These are phyloP conservation scores for Phragmatobia fuliginosa DNA, from an alignment of 2,888 invertebrate genomes.

Conservation along the genomic window DNA sequence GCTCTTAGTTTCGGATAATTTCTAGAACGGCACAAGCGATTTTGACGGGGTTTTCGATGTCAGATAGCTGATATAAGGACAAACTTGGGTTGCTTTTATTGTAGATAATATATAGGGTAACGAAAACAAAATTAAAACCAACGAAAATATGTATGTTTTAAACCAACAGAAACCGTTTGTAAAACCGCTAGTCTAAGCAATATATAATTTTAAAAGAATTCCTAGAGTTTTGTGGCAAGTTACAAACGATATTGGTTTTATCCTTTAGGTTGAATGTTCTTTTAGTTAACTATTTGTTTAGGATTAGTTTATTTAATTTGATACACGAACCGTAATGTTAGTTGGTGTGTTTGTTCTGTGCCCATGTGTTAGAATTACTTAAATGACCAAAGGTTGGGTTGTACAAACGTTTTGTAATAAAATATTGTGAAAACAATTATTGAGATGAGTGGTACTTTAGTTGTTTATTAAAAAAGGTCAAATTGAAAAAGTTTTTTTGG, in stretches of 20 bases:
- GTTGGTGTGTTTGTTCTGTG: not conserved
- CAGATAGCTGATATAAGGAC: no score
- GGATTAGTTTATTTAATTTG: not conserved
- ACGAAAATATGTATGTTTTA: no score
- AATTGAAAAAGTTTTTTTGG: not conserved
- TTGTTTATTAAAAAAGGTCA: not conserved
- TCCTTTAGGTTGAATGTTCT: not conserved
- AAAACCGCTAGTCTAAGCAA: no score
- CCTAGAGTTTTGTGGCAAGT: not conserved
- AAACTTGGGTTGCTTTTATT: not conserved
- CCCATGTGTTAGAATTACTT: not conserved
- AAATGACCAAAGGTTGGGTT: not conserved
- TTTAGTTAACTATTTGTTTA: constrained; percentile 2
- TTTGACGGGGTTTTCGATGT: no score
- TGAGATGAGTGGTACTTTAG: not conserved
- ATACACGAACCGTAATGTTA: not conserved
- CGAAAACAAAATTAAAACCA: not conserved
- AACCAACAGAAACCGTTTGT: no score
- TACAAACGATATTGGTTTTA: not conserved
- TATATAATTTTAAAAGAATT: not conserved
- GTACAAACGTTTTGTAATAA: not conserved
- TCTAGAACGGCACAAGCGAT: no score
- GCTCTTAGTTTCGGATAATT: no score
- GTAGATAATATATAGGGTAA: no score
- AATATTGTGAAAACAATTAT: not conserved